Conservation (phyloP, 37 sponge, comb jelly and placozoan species). For the Mnemiopsis leidyi region DNA sequence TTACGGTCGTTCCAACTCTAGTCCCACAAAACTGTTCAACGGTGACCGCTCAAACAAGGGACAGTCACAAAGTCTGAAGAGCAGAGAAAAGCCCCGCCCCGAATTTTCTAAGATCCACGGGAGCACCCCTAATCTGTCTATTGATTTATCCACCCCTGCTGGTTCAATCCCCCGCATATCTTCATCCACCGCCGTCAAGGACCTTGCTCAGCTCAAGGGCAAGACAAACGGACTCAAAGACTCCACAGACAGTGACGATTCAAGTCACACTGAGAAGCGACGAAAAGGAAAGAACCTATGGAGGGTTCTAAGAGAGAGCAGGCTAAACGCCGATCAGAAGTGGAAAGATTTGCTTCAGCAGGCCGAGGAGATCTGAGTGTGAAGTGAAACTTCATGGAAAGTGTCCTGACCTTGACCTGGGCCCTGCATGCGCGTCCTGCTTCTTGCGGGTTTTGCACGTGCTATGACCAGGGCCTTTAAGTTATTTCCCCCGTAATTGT, state of each 20-base stretch:
- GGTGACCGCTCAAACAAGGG: background rate
- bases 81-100: background rate
- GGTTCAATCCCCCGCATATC: background rate
- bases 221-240: background rate
- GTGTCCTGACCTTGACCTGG: too few relatives aligned
- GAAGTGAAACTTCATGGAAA: too few relatives aligned
- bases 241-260: constrained; percentile 36
- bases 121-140: background rate
- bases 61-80: constrained; percentile 25
- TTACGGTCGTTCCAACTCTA: constrained; percentile 26
- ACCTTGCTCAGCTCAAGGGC: background rate
- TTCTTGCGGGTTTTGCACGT: too few relatives aligned
- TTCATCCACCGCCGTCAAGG: background rate
- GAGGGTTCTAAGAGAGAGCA: constrained; percentile 49
- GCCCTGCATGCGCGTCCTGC: too few relatives aligned
- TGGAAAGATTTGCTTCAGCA: constrained; percentile 28
- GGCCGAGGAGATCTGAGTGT: background rate
- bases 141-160: background rate
- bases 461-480: background rate
- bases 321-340: constrained; percentile 57
- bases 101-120: background rate
- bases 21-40: background rate
- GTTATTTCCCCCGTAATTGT: background rate
- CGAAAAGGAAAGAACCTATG: constrained; percentile 45
- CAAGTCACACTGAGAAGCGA: background rate